Evolutionary conservation across 2,113 vertebrate species (phyloP), one percentile per base, ranked within the genome.

Genomic region (Motacilla tschutschensis): DNA sequence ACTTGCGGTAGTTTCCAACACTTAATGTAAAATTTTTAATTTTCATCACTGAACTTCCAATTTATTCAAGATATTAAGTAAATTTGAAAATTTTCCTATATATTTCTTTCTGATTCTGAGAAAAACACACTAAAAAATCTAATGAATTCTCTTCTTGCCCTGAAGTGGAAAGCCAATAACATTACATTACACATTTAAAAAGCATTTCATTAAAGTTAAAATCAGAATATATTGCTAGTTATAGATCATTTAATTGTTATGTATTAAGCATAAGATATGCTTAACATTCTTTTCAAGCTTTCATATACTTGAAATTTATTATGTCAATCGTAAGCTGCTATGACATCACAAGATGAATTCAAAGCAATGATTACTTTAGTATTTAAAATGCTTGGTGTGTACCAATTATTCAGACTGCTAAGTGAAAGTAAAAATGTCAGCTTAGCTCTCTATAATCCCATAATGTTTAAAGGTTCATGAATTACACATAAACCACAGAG

Each of bases 341-440:
- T 97, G 97, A 97, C 96, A 96, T 97, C 97, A 97, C 93, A 96
- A 96, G 96, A 97, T 95, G 90, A 96, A 97, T 97, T 96, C 92
- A 95, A 93, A 95, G 85, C 72, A 95, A 67, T 58, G 87, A 96
- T 96, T 94, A 95, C 92, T 96, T 94, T 87, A 94, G 79, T 94
- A 94, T 96, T 96, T 96, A 94, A 95, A 96, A 96, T 89, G 83
- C 94, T 94, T 88, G n/a, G 85, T 92, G 90, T 67, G 47, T 90
- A 92, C 94, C 77, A 93, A 96, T 97, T 96, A 96, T 94, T 97
- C 95, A 96, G 90, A 79, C 95, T 87, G 94, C 93, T 96, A 95
- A 96, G 95, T 96, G 95, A 94, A 96, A 96, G 93, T 96, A 96
- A 96, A 95, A 96, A 94, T 93, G 95, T 96, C 97, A 96, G 38